Evolutionary conservation across 2,797 vertebrate species (phyloP).

Genomic region (Salarias fasciatus): DNA sequence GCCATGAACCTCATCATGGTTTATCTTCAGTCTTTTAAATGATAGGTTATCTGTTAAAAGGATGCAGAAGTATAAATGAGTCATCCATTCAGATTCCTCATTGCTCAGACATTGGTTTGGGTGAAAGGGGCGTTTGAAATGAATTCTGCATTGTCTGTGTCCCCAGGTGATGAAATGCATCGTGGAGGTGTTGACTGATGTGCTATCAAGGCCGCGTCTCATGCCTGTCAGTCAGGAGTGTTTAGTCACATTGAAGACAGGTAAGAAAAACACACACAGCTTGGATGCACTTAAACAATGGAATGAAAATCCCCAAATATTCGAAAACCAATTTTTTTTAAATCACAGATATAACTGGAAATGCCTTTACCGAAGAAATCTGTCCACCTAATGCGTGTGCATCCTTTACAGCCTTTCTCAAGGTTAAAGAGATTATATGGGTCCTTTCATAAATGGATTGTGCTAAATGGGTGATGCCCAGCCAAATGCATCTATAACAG

Average conservation of each 20-base stretch:
- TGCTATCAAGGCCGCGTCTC: constrained; percentile 88
- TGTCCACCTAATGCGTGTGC: no score
- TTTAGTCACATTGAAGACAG: constrained; percentile 87
- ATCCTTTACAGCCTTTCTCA: no score
- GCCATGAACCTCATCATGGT: no score
- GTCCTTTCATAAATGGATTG: neutral
- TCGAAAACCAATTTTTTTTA: no score
- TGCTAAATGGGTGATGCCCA: no score
- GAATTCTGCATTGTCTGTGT: constrained; percentile 15
- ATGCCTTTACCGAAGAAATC: neutral
- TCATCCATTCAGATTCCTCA: neutral
- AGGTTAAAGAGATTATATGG: no score
- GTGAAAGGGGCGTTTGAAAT: no score
- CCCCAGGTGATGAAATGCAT: constrained; percentile 95
- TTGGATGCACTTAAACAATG: neutral
- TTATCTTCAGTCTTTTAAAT: no score
- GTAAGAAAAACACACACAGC: constrained; percentile 68
- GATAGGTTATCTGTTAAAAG: no score
- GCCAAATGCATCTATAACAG: no score
- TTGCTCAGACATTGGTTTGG: no score
- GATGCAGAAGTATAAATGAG: neutral
- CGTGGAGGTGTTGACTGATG: constrained; percentile 91
- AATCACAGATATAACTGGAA: neutral
- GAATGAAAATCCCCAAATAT: no score
- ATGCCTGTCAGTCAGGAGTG: constrained; percentile 89